Evolutionary conservation across 2,113 vertebrate genomes (phyloP).

Genomic region (Limnothrissa miodon): DNA sequence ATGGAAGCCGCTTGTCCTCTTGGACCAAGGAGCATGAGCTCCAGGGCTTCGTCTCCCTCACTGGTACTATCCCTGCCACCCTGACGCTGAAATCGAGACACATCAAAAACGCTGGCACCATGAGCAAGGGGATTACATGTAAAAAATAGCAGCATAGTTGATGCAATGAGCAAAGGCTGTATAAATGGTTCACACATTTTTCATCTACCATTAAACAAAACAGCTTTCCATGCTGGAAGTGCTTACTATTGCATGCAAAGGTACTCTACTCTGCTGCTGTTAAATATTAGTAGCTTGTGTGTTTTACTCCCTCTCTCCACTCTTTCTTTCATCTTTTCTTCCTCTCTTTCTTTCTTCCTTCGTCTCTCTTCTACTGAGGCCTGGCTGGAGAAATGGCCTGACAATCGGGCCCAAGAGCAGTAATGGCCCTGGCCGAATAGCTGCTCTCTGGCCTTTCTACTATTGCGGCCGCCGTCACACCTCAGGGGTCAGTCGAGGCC

Average conservation of each 20-base stretch:
- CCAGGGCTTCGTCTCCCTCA: not conserved
- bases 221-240: constrained; percentile 17
- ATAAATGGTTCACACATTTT: constrained; percentile 20
- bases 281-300: not conserved
- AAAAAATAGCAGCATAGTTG: constrained; percentile 26
- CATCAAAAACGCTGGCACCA: constrained; percentile 31
- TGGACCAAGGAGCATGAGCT: not conserved
- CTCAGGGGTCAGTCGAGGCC: not conserved
- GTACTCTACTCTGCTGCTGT: not conserved
- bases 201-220: constrained; percentile 31
- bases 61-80: not conserved
- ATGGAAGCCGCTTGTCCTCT: not conserved
- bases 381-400: not conserved
- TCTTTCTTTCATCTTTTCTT: not conserved
- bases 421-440: not conserved
- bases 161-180: constrained; percentile 3
- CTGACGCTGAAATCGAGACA: not conserved
- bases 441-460: not conserved
- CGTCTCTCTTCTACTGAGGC: not conserved
- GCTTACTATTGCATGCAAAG: not conserved
- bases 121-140: constrained; percentile 3
- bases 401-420: not conserved
- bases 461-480: not conserved
- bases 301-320: not conserved
- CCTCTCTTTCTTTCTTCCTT: not conserved